Percentiles rank a stretch among this genome's conserved stretches.
Evolutionary conservation across 2,797 vertebrate genomes (phyloP).

Genomic region (Neosalanx taihuensis): DNA sequence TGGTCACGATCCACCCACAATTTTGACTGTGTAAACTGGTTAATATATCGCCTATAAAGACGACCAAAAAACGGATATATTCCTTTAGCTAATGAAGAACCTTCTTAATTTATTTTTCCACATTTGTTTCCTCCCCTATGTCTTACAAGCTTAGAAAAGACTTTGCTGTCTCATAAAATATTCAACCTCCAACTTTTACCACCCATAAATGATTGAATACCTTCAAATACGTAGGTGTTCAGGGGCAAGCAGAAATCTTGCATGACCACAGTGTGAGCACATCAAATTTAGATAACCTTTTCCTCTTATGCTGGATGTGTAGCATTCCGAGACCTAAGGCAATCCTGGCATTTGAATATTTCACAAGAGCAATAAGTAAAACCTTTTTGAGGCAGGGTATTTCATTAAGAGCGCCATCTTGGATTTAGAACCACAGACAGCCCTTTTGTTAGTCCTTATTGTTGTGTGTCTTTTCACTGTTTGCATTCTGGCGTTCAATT

Average conservation of each 20-base stretch:
- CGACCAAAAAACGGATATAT: neutral
- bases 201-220: slow-evolving; percentile 31
- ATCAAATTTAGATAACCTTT: slow-evolving; percentile 1
- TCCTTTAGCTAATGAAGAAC: slow-evolving; percentile 14
- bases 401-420: slow-evolving; percentile 1
- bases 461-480: neutral
- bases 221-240: slow-evolving; percentile 33
- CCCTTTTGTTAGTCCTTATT: neutral
- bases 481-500: neutral
- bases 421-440: neutral
- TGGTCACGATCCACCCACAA: too few relatives aligned
- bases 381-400: slow-evolving; percentile 9
- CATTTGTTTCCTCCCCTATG: slow-evolving; percentile 26
- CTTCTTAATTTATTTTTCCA: slow-evolving; percentile 37
- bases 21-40: too few relatives aligned
- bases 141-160: slow-evolving; percentile 36
- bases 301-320: slow-evolving; percentile 4
- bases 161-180: slow-evolving; percentile 44
- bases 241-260: neutral
- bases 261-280: neutral
- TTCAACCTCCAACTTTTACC: slow-evolving; percentile 45
- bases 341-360: slow-evolving; percentile 25
- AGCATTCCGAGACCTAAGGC: slow-evolving; percentile 22
- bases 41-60: too few relatives aligned
- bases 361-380: slow-evolving; percentile 50